Evolutionary conservation across 2,888 invertebrate species (phyloP).

Genomic region (Gari tellinella): DNA sequence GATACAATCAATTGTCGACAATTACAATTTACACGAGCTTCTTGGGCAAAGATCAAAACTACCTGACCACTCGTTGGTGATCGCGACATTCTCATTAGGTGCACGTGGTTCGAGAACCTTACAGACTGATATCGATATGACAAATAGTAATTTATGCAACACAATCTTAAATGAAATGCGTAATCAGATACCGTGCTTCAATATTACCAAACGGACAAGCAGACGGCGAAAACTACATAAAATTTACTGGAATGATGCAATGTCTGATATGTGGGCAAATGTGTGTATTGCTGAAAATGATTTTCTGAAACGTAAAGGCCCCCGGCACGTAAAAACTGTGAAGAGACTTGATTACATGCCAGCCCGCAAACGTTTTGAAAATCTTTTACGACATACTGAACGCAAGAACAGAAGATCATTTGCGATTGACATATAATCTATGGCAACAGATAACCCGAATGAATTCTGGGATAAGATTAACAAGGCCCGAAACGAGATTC

Average conservation of each 20-base stretch:
- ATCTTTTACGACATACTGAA: no score
- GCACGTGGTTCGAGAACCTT: neutral
- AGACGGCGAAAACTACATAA: constrained; percentile 19
- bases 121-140: no score
- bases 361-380: constrained; percentile 9
- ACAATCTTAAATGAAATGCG: constrained; percentile 29
- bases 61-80: constrained; percentile 10
- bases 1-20: constrained; percentile 12
- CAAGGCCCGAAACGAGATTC: no score
- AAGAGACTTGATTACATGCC: no score
- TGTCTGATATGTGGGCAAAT: constrained; percentile 25
- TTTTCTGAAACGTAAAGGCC: constrained; percentile 10
- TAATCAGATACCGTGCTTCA: constrained; percentile 15
- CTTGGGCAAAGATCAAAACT: constrained; percentile 20
- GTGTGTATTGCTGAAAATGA: constrained; percentile 10
- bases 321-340: no score
- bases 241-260: constrained; percentile 39
- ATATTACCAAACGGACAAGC: constrained; percentile 1
- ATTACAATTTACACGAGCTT: constrained; percentile 11
- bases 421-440: no score
- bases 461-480: no score
- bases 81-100: no score
- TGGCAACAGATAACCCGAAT: no score
- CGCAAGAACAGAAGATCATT: no score
- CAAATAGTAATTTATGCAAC: neutral